Evolutionary conservation across 2,113 vertebrate genomes (phyloP).

Genomic region (Spermophilus dauricus): DNA sequence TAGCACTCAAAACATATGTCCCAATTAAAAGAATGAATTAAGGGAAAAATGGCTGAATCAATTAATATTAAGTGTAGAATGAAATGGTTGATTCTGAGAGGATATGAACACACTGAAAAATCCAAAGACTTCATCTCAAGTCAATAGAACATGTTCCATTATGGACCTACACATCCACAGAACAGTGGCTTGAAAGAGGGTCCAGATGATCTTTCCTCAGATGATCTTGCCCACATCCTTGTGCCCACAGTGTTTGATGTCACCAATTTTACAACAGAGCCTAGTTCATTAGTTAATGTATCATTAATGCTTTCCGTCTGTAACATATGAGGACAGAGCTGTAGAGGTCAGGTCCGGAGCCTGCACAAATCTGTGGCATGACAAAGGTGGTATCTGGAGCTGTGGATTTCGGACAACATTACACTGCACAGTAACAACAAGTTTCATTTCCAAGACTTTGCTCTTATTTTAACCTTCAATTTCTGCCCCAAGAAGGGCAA

Average conservation of each 20-base stretch:
- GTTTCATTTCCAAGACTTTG: neutral
- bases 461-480: neutral
- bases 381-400: rapidly evolving
- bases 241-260: neutral
- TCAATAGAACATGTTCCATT: neutral
- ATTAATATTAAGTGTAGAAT: neutral
- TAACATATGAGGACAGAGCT: neutral
- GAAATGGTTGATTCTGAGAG: neutral
- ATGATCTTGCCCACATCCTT: neutral
- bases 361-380: too few relatives aligned
- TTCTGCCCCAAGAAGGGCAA: neutral
- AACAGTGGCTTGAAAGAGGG: neutral
- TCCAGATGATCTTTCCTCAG: neutral
- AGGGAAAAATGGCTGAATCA: neutral
- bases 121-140: neutral
- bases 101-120: neutral
- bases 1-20: neutral
- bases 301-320: neutral
- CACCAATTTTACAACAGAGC: neutral
- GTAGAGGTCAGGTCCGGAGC: neutral
- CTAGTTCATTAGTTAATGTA: neutral
- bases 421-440: neutral
- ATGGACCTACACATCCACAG: neutral
- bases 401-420: neutral
- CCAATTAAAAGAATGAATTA: neutral